These are phyloP conservation scores for Hyperoodon ampullatus DNA, from an alignment of 2,113 vertebrate genomes.

Conservation along the genomic window DNA sequence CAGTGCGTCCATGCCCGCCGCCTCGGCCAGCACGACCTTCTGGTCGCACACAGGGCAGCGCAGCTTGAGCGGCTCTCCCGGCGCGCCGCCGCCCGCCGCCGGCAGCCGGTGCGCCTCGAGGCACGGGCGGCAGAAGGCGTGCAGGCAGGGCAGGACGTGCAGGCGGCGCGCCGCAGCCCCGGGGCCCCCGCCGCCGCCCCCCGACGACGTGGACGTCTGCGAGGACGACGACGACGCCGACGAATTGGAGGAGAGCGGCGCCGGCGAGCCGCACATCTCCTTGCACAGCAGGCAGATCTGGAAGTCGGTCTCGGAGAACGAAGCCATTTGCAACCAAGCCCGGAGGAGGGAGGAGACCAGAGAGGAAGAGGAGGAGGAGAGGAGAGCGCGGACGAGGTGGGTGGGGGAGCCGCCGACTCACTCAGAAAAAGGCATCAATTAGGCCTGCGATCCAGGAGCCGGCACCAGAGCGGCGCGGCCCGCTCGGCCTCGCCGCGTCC, in stretches of 20 bases:
- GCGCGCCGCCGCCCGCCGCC: constrained; percentile 67
- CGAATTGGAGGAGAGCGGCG: constrained; percentile 91
- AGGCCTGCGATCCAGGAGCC: constrained; percentile 76
- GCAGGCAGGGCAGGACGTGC: constrained; percentile 94
- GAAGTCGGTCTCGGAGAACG: constrained; percentile 94
- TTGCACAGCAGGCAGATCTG: constrained; percentile 95
- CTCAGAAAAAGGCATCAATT: constrained; percentile 81
- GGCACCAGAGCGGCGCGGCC: constrained; percentile 14
- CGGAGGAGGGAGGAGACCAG: constrained; percentile 59
- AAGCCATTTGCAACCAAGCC: constrained; percentile 90
- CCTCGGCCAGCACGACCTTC: constrained; percentile 93
- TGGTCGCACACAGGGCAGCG: constrained; percentile 95
- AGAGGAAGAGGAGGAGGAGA: constrained; percentile 68
- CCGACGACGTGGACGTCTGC: constrained; percentile 88
- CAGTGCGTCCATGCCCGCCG: constrained; percentile 92
- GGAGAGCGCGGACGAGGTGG: constrained; percentile 18
- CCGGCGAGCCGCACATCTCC: constrained; percentile 94
- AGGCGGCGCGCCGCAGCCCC: constrained; percentile 87
- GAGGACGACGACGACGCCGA: constrained; percentile 94
- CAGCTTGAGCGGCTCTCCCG: constrained; percentile 90
- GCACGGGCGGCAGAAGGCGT: constrained; percentile 95
- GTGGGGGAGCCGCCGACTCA: constrained; percentile 80
- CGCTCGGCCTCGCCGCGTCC: constrained; percentile 30
- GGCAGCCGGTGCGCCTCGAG: constrained; percentile 92
- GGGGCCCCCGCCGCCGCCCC: constrained; percentile 74